phyloP scores from a whole-genome alignment of 1,140 invertebrate genomes.

The Pinna nobilis region DNA sequence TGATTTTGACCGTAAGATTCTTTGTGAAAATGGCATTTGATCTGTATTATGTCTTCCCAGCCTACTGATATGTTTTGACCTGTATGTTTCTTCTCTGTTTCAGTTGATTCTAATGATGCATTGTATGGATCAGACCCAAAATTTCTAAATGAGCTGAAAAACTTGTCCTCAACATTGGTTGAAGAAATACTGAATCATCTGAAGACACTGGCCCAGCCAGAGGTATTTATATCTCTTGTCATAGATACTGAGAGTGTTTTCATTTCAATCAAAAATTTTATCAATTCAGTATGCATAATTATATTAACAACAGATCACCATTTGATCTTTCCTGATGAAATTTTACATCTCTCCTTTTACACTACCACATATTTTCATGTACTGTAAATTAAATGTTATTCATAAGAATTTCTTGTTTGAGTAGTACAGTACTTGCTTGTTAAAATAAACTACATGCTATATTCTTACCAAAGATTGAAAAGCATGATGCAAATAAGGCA shows the following conservation, averaged over 20 bases:
- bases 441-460: too few relatives aligned
- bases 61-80: background rate
- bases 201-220: slow-evolving; percentile 71
- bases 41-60: background rate
- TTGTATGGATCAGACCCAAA: slow-evolving; percentile 93
- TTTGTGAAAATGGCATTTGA: too few relatives aligned
- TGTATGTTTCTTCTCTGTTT: slow-evolving; percentile 58
- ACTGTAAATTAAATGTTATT: too few relatives aligned
- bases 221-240: slow-evolving; percentile 70
- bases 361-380: too few relatives aligned
- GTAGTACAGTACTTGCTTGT: too few relatives aligned
- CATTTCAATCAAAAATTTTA: background rate
- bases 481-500: too few relatives aligned
- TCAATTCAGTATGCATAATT: background rate
- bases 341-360: too few relatives aligned
- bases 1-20: too few relatives aligned
- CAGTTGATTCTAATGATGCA: slow-evolving; percentile 94
- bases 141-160: slow-evolving; percentile 88
- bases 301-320: background rate
- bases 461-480: too few relatives aligned
- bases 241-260: too few relatives aligned
- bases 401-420: too few relatives aligned
- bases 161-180: slow-evolving; percentile 85
- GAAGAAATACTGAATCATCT: slow-evolving; percentile 86
- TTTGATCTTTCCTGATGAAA: too few relatives aligned